A percentile compares a stretch with the other conserved stretches of the same genome.
Evolutionary conservation across 2,113 vertebrate genomes (phyloP).

Genomic region (Manacus vitellinus): DNA sequence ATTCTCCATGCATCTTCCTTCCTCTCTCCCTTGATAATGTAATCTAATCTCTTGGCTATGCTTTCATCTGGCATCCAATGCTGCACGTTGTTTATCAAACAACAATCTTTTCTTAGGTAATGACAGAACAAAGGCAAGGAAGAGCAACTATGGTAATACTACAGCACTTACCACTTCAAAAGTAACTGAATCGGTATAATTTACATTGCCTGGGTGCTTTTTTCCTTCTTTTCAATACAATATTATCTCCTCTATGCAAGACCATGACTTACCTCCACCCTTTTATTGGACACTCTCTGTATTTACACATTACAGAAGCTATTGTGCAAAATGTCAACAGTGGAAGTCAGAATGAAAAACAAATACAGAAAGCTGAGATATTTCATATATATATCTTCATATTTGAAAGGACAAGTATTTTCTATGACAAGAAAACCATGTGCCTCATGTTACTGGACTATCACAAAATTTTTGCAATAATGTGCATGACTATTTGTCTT

Average conservation of each 20-base stretch:
- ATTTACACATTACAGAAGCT: neutral
- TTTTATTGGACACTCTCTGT: neutral
- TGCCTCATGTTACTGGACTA: neutral
- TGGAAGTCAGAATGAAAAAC: neutral
- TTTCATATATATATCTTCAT: neutral
- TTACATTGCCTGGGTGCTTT: neutral
- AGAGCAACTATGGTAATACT: conserved; percentile 50
- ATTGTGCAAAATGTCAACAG: neutral
- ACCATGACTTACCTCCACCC: neutral
- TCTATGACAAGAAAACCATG: neutral
- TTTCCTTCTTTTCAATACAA: neutral
- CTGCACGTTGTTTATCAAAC: conserved; percentile 65
- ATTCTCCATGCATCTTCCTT: conserved; percentile 54
- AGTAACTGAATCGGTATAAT: conserved; percentile 34
- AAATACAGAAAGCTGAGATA: neutral
- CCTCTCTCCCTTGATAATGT: conserved; percentile 64
- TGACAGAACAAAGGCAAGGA: conserved; percentile 72
- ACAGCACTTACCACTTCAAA: conserved; percentile 74
- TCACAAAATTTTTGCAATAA: neutral
- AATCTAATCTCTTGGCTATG: conserved; percentile 73
- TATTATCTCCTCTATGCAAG: neutral
- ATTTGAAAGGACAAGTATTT: neutral
- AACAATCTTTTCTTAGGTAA: conserved; percentile 67
- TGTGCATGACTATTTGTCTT: neutral
- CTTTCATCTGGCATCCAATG: conserved; percentile 72